These are phyloP conservation scores for Philotrypesis tridentata DNA, from an alignment of 1,140 invertebrate genomes.

Conservation along the genomic window DNA sequence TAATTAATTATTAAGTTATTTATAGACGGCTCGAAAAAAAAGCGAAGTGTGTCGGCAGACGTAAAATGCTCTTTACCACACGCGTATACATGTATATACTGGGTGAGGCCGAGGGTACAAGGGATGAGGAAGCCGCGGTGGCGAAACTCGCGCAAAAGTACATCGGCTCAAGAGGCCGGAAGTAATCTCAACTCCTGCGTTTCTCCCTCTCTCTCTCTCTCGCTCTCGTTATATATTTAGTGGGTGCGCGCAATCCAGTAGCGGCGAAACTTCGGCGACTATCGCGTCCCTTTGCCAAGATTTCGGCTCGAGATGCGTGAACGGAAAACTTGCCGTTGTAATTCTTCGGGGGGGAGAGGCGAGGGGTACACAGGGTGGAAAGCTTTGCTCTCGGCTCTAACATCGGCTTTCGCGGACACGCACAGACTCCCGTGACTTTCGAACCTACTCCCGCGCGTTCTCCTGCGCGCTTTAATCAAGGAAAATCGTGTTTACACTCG, in stretches of 20 bases:
- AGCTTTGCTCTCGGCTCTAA: neutral
- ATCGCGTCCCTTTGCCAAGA: neutral
- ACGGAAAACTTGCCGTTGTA: conserved; percentile 19
- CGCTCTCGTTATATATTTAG: conserved; percentile 62
- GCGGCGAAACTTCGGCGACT: neutral
- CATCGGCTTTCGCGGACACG: neutral
- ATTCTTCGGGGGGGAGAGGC: neutral
- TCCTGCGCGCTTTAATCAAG: no score
- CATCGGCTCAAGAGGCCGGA: conserved; percentile 71
- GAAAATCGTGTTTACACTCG: no score
- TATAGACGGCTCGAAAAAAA: no score
- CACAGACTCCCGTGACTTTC: neutral
- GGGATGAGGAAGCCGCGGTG: neutral
- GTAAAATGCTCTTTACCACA: neutral
- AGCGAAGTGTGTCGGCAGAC: no score
- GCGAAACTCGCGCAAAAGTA: conserved; percentile 66
- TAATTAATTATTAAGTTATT: no score
- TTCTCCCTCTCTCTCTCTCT: conserved; percentile 55
- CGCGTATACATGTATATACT: neutral
- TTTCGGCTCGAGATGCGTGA: neutral
- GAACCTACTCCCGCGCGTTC: neutral
- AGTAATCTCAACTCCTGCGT: conserved; percentile 65
- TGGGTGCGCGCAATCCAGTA: conserved; percentile 56
- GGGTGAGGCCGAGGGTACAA: neutral
- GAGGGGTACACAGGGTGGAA: no score